Base-by-base conservation (phyloP, 2,888 invertebrate genomes). In the Parthenolecanium corni region DNA sequence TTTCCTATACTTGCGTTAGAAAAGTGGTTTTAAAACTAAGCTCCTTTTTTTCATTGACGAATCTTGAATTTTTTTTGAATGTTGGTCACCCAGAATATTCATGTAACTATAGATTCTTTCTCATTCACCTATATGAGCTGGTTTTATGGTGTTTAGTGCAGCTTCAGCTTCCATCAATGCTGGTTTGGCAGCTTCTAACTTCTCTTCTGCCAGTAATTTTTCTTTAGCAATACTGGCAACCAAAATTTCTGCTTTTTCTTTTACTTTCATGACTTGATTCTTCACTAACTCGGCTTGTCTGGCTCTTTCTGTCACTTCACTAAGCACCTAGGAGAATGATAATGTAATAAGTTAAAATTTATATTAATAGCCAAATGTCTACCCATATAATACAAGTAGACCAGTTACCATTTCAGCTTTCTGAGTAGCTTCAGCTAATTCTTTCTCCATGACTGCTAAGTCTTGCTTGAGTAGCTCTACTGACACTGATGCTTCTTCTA, bases 281-380 rank as follows among this genome's bases (percentile, higher is more conserved):
- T 95, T 94, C 9, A 92, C 91, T 44, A 86, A 86, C 77, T 96
- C 95, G 0, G 96, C 95, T 74, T 95, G 94, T 80, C 86, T 86
- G 2, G 95, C 95, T 69, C 91, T 80, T 70, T 90, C 89, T 0
- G 94, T 94, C 1, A 96, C 95, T 76, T 92, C 92, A 61, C 85
- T 79, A 52, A 93, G 74, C 14, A 75, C 75, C 71, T 73, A 38
- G 14, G 3, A 38, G 14, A 5, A 6, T 2, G 9, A 9, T 9
- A 9, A 31, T 31, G 31, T 31, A 63, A 44, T 14, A 14, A 11
- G 14, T 31, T 31, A 31, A 31, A 9, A 31, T 20, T 4, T 5
- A 36, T 21, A 31, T 12, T 12, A 25, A 52, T 42, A 62, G 14
- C n/a, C n/a, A n/a, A n/a, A 12, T 24, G 12, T 31, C 18, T 31